These are phyloP conservation scores for Netta rufina DNA, from an alignment of 2,797 vertebrate species.

Conservation along the genomic window DNA sequence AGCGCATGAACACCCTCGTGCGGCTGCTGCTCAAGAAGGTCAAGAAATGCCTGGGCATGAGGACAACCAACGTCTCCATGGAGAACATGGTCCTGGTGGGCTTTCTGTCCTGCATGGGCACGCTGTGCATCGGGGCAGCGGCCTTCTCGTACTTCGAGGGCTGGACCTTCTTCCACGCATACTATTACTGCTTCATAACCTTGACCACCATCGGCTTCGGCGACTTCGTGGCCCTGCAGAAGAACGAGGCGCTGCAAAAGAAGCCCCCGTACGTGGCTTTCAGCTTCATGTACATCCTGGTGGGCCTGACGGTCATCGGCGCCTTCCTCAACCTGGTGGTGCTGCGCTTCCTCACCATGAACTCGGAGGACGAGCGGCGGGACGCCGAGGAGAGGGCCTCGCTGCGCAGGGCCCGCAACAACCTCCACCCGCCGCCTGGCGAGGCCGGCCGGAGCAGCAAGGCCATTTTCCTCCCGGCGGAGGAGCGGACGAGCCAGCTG, in stretches of 20 bases:
- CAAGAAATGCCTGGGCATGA: conserved; percentile 89
- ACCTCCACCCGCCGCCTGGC: conserved; percentile 53
- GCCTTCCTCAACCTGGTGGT: conserved; percentile 97
- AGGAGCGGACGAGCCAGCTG: conserved; percentile 89
- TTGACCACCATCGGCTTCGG: conserved; percentile 98
- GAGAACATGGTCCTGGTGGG: conserved; percentile 97
- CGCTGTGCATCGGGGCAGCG: conserved; percentile 89
- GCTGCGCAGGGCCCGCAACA: conserved; percentile 80
- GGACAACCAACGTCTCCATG: conserved; percentile 88
- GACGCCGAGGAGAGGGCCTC: conserved; percentile 87
- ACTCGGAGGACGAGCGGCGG: conserved; percentile 86
- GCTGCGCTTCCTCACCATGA: conserved; percentile 94
- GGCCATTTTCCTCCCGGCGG: conserved; percentile 84
- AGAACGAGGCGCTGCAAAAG: conserved; percentile 93
- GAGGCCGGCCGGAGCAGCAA: conserved; percentile 79
- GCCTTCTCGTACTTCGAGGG: conserved; percentile 95
- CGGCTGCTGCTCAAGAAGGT: conserved; percentile 87
- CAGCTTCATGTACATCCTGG: conserved; percentile 97
- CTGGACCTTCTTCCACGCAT: conserved; percentile 98
- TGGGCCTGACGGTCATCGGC: conserved; percentile 93
- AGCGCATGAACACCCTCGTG: conserved; percentile 95
- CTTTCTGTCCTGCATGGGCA: conserved; percentile 92
- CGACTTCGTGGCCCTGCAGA: conserved; percentile 97
- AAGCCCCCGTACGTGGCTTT: conserved; percentile 94
- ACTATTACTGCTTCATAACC: conserved; percentile 98